Base-by-base conservation (phyloP, 2,797 vertebrate genomes). In the Oreochromis mossambicus region DNA sequence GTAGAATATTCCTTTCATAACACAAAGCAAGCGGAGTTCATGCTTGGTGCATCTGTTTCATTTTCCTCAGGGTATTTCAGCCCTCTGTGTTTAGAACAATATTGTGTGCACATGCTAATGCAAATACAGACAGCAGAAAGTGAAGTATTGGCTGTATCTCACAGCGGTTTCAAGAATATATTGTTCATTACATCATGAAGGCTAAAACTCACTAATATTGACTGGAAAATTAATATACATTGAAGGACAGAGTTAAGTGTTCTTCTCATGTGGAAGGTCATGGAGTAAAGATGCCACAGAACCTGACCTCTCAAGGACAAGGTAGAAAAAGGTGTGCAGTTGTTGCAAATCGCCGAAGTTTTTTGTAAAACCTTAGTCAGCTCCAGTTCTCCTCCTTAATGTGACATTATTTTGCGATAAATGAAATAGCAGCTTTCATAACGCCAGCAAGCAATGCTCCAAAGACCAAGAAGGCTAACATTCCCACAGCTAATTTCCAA, bases 1-100 rank as follows among this genome's bases (percentile, higher is more conserved):
- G 87, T 86, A 87, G 50, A 91, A 90, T 93, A 86, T 91, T 94
- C 86, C 86, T 86, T 93, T 94, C 86, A 92, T 88, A 92, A 89
- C 85, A 75, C 19, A 85, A 76, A 78, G 12, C 36, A 87, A 84
- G 79, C 73, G 10, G 38, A 51, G 84, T 90, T 93, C 83, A 89
- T 55, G 41, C 87, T 88, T 84, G 52, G 58, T 79, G 86, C 78
- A 75, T 84, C 87, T 86, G 84, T 88, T 91, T 51, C 9, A 2
- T 77, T 91, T 75, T 88, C 91, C 81, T 92, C 68, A 2, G 58
- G 86, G 88, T 58, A 24, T 83, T 76, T 21, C 15, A 8, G 48
- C 80, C 78, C 8, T 86, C 19, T 82, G 26, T 73, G 77, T 87
- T 78, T n/a, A 15, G 38, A 81, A 55, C 81, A 80, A 79, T 85